A percentile compares a stretch with the other conserved stretches of the same genome.
Conservation (phyloP, 2,888 invertebrate species). For the Phaedon cochleariae region DNA sequence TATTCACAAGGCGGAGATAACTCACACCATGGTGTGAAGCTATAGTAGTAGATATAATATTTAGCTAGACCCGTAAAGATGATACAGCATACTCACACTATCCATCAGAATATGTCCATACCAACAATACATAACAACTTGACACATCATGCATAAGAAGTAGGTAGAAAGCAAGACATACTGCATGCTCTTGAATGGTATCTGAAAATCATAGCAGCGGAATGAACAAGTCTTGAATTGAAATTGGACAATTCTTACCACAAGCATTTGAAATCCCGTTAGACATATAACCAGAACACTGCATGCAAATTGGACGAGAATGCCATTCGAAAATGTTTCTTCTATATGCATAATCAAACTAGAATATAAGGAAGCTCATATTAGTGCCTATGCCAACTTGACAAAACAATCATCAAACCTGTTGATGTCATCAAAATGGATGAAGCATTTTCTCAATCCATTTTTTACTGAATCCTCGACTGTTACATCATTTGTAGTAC, state of each 20-base stretch:
- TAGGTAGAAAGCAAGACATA: slow-evolving; percentile 38
- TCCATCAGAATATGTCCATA: slow-evolving; percentile 44
- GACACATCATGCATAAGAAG: slow-evolving; percentile 43
- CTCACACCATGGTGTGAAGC: too few relatives aligned
- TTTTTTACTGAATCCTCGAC: slow-evolving; percentile 1
- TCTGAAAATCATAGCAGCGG: slow-evolving; percentile 32
- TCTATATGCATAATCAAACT: slow-evolving; percentile 18
- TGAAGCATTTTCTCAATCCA: slow-evolving; percentile 22
- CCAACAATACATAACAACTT: too few relatives aligned
- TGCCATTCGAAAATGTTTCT: slow-evolving; percentile 20
- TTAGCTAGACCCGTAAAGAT: not conserved
- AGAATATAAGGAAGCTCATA: not conserved
- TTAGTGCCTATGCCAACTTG: not conserved
- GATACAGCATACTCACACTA: slow-evolving; percentile 33
- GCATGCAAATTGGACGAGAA: slow-evolving; percentile 21
- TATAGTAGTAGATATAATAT: not conserved
- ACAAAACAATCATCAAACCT: not conserved
- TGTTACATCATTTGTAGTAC: not conserved
- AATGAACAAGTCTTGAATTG: not conserved
- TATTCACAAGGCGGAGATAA: too few relatives aligned
- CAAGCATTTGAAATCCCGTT: slow-evolving; percentile 39
- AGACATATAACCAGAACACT: slow-evolving; percentile 19
- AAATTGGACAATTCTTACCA: too few relatives aligned
- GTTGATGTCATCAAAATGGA: slow-evolving; percentile 13
- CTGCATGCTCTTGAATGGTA: slow-evolving; percentile 36